Evolutionary conservation across 2,113 vertebrate species (phyloP).

Genomic region (Acanthisitta chloris): DNA sequence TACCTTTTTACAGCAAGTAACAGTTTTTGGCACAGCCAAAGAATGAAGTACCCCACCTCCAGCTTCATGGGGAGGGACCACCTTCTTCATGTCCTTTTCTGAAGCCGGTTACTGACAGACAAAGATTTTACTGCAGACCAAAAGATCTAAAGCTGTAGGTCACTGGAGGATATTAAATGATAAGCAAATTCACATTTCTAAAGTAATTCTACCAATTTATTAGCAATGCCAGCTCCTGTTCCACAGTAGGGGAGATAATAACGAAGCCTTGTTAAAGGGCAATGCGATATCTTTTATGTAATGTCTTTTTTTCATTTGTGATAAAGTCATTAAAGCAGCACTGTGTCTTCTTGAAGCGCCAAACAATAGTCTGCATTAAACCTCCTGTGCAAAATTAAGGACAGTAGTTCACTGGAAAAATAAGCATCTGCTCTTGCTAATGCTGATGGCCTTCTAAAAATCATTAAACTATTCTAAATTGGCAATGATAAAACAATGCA

Average conservation of each 20-base stretch:
- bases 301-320: conserved; percentile 53
- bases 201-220: conserved; percentile 69
- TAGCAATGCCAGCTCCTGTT: conserved; percentile 40
- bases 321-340: conserved; percentile 63
- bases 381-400: conserved; percentile 61
- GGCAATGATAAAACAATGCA: neutral
- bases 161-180: conserved; percentile 55
- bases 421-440: conserved; percentile 1
- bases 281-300: conserved; percentile 53
- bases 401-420: conserved; percentile 29
- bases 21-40: neutral
- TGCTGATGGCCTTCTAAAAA: conserved; percentile 33
- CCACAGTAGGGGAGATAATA: conserved; percentile 69
- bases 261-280: conserved; percentile 63
- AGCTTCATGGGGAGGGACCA: neutral
- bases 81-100: neutral
- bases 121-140: conserved; percentile 26
- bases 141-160: conserved; percentile 57
- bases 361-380: conserved; percentile 39
- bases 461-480: conserved; percentile 30
- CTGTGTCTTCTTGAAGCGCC: conserved; percentile 43
- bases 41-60: neutral
- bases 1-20: neutral
- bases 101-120: conserved; percentile 2
- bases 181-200: conserved; percentile 66